Base-by-base conservation (phyloP, 1,140 invertebrate genomes). In the Drosophila sp. region DNA sequence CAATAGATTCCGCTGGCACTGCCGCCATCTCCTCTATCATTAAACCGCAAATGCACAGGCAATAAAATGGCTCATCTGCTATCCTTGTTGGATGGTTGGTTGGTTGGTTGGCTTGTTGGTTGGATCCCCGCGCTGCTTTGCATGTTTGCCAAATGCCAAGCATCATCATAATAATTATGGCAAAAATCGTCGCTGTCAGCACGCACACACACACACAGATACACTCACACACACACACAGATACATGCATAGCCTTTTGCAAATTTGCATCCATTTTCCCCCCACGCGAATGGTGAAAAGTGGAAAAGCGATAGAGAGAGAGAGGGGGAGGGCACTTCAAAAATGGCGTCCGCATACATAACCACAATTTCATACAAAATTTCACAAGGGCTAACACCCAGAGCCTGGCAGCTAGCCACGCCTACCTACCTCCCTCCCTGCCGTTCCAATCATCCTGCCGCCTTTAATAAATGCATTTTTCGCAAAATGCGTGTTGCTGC, bases 161-260 rank as follows among this genome's bases (percentile, higher is more conserved):
- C 84, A 87, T 89, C 84, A 87, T 87, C 84, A 87, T 87, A 87
- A 89, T 87, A 87, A 87, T 87, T 87, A 89, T 87, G 84, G 83
- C 58, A 87, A 87, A 87, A 87, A 89, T 89, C 63, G 79, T 77
- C 72, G 72, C 65, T 87, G 84, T 87, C 84, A 76, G 83, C 76
- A 47, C 55, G 60, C 66, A 64, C 72, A 65, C 40, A 50, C 47
- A 50, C 44, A 44, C 56, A 72, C 38, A 32, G 29, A 50, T 29
- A 57, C 61, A 17, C 17, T 17, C 17, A 17, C 17, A 17, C 17
- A 17, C 17, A 17, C 17, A 17, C 17, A 17, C 8, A 50, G 10
- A 30, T 23, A 38, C 10, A 55, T 72, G 56, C 29, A 47, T 57
- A 29, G 30, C 61, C 63, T 47, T 63, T 44, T 68, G 60, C 62